These are phyloP conservation scores for Brachyalestes nurse DNA, from an alignment of 2,797 vertebrate species.

Conservation along the genomic window DNA sequence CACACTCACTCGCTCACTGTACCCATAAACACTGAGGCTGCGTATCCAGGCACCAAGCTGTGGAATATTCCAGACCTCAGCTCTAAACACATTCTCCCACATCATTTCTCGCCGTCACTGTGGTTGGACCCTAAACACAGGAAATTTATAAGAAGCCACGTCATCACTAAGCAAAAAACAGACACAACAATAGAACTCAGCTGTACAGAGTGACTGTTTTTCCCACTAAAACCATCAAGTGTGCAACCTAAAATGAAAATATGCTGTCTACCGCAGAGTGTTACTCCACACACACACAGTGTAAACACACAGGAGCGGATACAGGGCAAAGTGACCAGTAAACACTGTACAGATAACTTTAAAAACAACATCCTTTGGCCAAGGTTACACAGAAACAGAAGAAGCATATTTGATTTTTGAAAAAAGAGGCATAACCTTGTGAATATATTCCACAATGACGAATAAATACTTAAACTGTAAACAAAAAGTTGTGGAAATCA, in stretches of 20 bases:
- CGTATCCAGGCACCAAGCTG: background rate
- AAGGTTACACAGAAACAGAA: background rate
- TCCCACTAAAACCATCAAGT: background rate
- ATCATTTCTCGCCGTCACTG: conserved; percentile 5
- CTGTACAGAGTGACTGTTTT: background rate
- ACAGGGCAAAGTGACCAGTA: background rate
- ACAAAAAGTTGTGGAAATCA: background rate
- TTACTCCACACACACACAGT: background rate
- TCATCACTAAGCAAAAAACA: conserved; percentile 28
- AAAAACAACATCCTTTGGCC: conserved; percentile 7
- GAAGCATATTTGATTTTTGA: background rate
- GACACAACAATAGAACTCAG: background rate
- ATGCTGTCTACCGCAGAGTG: background rate
- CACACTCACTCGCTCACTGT: conserved; percentile 8
- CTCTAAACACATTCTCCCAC: conserved; percentile 16
- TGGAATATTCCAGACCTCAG: conserved; percentile 49
- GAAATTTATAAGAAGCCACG: conserved; percentile 14
- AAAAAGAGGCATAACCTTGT: background rate
- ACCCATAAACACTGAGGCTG: conserved; percentile 13
- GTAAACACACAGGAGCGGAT: conserved; percentile 12
- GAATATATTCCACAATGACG: background rate
- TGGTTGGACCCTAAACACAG: conserved; percentile 1
- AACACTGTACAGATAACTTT: conserved; percentile 3
- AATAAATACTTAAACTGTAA: too few relatives aligned
- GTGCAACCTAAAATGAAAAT: background rate